phyloP scores from a whole-genome alignment of 2,888 invertebrate genomes.

The Macaria liturata region DNA sequence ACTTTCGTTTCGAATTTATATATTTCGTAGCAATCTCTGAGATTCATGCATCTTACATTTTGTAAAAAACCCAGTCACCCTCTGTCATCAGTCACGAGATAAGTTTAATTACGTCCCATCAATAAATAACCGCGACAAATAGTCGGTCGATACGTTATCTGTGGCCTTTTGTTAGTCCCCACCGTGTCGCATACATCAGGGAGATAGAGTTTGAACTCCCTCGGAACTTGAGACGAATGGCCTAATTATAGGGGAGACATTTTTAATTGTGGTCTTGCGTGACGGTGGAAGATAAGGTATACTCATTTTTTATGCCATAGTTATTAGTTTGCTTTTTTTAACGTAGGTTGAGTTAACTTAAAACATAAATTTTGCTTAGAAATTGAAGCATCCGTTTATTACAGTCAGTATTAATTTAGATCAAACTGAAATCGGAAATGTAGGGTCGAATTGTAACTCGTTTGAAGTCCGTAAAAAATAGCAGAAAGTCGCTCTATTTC shows the following conservation, averaged over 20 bases:
- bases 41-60: not conserved
- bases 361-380: too few species aligned
- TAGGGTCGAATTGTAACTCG: too few species aligned
- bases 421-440: too few species aligned
- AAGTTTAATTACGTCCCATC: conserved; percentile 55
- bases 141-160: conserved; percentile 56
- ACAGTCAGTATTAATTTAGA: too few species aligned
- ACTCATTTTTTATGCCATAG: not conserved
- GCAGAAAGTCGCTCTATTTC: too few species aligned
- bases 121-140: conserved; percentile 67
- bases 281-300: not conserved
- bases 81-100: conserved; percentile 42
- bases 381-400: too few species aligned
- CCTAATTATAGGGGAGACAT: conserved; percentile 9
- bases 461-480: too few species aligned
- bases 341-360: too few species aligned
- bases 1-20: too few species aligned
- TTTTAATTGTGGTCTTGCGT: not conserved
- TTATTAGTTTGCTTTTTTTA: too few species aligned
- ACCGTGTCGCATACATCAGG: conserved; percentile 48
- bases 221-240: conserved; percentile 23
- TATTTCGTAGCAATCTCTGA: too few species aligned
- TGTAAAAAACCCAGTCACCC: conserved; percentile 23
- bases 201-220: conserved; percentile 42
- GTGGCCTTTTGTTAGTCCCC: conserved; percentile 57